Evolutionary conservation across 2,113 vertebrate genomes (phyloP).

Genomic region (Stigmatopora argus): DNA sequence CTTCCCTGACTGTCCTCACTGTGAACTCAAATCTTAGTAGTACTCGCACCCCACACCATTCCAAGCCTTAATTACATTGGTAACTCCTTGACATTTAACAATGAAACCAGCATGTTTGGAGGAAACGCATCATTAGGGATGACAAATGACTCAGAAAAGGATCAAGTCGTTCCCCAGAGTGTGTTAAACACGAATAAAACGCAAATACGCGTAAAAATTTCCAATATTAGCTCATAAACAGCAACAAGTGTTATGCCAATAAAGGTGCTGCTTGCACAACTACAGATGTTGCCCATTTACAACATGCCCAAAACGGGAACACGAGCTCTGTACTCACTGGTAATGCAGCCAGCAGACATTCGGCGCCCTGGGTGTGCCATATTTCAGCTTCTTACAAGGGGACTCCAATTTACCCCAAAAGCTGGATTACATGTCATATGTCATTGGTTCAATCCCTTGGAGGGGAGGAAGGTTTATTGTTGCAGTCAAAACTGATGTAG

Average conservation of each 20-base stretch:
- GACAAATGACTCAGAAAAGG: background rate
- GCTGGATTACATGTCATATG: conserved; percentile 55
- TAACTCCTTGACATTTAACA: background rate
- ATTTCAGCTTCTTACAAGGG: conserved; percentile 62
- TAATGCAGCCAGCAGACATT: conserved; percentile 56
- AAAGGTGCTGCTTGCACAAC: conserved; percentile 51
- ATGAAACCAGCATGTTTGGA: background rate
- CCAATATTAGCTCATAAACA: conserved; percentile 36
- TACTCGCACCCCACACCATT: no score
- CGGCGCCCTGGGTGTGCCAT: conserved; percentile 48
- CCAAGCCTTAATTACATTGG: background rate
- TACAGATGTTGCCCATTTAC: conserved; percentile 51
- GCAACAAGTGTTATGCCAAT: conserved; percentile 52
- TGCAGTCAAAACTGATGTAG: conserved; percentile 62
- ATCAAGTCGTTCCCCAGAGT: background rate
- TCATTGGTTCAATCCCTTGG: conserved; percentile 19
- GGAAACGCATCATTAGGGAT: background rate
- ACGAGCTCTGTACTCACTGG: conserved; percentile 39
- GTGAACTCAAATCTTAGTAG: no score
- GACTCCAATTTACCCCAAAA: conserved; percentile 48
- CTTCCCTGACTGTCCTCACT: no score
- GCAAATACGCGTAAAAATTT: conserved; percentile 34
- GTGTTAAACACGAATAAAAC: conserved; percentile 5
- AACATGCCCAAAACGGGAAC: conserved; percentile 36
- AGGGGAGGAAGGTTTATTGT: conserved; percentile 58